Base-by-base conservation (phyloP, 1,140 invertebrate genomes). In the Teleopsis dalmanni region DNA sequence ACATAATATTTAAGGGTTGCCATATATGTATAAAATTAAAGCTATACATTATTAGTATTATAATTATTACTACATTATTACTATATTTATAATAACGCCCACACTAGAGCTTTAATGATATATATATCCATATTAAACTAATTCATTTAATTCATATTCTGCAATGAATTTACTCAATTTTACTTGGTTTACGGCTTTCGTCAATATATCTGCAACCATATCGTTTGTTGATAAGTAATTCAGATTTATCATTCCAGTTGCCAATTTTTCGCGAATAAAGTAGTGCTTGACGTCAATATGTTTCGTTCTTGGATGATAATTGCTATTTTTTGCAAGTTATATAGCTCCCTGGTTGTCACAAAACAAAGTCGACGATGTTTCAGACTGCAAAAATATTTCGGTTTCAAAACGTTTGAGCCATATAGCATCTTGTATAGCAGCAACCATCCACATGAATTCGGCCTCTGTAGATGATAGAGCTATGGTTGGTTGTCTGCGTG, bases 391-490 rank as follows among this genome's bases (percentile, higher is more conserved):
- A 36, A 8, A 13, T 2, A 53, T 13, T 25, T 49, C 47, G 2
- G 22, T 11, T 34, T 37, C 14, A 2, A 53, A 26, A 14, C 22
- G 19, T 35, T 49, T 45, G 11, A 50, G 27, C 43, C 25, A 53
- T 4, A 53, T 37, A 13, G 53, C 52, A 49, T 60, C 50, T 36
- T 51, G 14, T 44, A 54, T 45, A 5, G 58, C 51, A 37, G 51
- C 48, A n/a, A 54, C 53, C 34, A 65, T 43, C 33, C 57, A 59
- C 48, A 67, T 57, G 43, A 62, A 69, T 41, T 71, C 65, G 0
- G 65, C 48, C 48, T 72, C 65, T 4, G 56, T 57, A 2, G 58
- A 57, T 1, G 60, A 71, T 1, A 66, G 35, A 13, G 11, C 11
- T 16, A 34, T 34, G 18, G 5, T 34, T 34, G 33, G 31, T 34